Evolutionary conservation across 2,888 invertebrate genomes (phyloP).

Genomic region (Idaea aversata): DNA sequence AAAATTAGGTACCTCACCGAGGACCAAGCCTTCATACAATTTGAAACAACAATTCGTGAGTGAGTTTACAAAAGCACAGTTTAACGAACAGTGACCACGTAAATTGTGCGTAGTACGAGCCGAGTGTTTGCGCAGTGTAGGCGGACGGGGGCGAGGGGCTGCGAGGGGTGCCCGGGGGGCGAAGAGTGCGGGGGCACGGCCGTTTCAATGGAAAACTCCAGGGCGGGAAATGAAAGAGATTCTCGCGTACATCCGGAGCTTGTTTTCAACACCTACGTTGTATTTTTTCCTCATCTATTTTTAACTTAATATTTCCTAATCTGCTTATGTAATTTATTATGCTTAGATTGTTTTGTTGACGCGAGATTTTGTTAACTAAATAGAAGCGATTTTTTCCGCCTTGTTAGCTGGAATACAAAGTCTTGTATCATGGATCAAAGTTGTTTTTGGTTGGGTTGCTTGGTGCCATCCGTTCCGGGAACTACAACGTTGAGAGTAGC

Average conservation of each 20-base stretch:
- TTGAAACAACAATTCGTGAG: neutral
- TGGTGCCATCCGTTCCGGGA: no score
- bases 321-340: no score
- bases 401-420: no score
- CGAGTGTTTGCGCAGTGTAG: neutral
- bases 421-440: no score
- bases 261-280: neutral
- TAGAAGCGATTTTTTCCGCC: no score
- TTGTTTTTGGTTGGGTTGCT: no score
- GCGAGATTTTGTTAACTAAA: no score
- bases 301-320: no score
- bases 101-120: neutral
- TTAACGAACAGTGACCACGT: neutral
- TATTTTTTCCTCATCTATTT: neutral
- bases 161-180: conserved; percentile 7
- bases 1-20: neutral
- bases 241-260: neutral
- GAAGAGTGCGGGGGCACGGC: conserved; percentile 15
- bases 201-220: conserved; percentile 41
- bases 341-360: no score
- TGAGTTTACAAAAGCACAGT: neutral
- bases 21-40: neutral
- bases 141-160: conserved; percentile 5
- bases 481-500: no score
- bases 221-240: neutral